Evolutionary conservation across 2,797 vertebrate species (phyloP).

Genomic region (Enteromius trimaculatus): DNA sequence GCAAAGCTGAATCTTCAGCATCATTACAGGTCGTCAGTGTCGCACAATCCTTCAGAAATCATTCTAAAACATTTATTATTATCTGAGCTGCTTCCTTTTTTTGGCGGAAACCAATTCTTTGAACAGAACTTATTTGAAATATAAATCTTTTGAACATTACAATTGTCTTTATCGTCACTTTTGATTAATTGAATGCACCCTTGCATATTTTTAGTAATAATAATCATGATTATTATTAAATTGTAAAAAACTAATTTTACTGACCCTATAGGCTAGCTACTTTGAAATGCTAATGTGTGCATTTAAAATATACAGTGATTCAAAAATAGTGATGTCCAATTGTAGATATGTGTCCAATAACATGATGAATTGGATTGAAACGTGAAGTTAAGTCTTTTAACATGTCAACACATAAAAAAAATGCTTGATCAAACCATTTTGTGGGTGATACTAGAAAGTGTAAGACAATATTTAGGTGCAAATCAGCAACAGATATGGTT

Average conservation of each 20-base stretch:
- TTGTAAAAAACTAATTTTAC: not conserved
- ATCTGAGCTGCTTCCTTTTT: not conserved
- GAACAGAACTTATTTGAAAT: not conserved
- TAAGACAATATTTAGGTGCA: not conserved
- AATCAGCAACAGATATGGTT: not conserved
- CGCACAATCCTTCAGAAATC: not conserved
- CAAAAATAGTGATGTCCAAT: not conserved
- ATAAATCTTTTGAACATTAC: not conserved
- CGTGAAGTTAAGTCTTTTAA: not conserved
- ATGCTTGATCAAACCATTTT: not conserved
- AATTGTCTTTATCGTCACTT: not conserved
- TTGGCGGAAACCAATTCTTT: not conserved
- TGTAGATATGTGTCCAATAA: not conserved
- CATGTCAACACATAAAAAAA: not conserved
- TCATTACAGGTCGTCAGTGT: not conserved
- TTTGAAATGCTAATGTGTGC: not conserved
- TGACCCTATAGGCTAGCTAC: not conserved
- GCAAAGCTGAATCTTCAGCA: not conserved
- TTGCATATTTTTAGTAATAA: not conserved
- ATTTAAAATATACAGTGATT: not conserved
- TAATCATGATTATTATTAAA: too few species aligned
- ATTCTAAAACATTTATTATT: not conserved
- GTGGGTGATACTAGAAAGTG: not conserved
- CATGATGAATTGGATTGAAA: not conserved
- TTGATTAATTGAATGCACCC: not conserved